These are phyloP conservation scores for Rotaria socialis DNA, from an alignment of 2,888 invertebrate species.

Conservation along the genomic window DNA sequence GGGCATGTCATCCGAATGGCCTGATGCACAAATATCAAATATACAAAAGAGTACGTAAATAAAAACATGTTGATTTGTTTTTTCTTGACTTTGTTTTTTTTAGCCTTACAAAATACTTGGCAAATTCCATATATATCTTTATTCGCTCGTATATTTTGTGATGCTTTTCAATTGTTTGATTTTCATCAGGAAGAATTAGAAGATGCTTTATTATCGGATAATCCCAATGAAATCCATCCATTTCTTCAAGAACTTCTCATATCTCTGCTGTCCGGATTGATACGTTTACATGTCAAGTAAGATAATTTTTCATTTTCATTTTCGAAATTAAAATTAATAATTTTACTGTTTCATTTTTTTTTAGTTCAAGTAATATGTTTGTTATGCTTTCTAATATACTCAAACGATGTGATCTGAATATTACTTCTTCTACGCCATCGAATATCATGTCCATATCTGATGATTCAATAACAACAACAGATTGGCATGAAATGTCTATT, in stretches of 20 bases:
- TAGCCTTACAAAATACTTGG: constrained; percentile 33
- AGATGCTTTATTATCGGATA: constrained; percentile 29
- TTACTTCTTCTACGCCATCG: neutral
- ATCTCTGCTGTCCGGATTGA: constrained; percentile 17
- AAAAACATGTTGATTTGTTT: neutral
- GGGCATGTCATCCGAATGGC: constrained; percentile 14
- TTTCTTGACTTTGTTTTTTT: too few relatives aligned
- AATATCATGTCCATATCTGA: neutral
- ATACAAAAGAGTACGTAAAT: constrained; percentile 1
- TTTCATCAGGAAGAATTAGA: constrained; percentile 35
- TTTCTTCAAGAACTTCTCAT: constrained; percentile 34
- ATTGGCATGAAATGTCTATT: constrained; percentile 16
- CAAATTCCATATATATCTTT: constrained; percentile 21
- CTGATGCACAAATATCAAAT: constrained; percentile 20
- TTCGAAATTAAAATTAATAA: too few relatives aligned
- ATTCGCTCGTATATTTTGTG: constrained; percentile 23
- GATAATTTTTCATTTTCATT: neutral
- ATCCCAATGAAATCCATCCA: constrained; percentile 22
- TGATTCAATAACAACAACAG: neutral
- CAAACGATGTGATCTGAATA: constrained; percentile 24
- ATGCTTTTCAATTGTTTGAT: constrained; percentile 20
- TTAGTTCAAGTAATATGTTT: neutral
- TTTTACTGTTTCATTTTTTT: neutral
- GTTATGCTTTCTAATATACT: neutral
- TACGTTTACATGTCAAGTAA: constrained; percentile 30